Percentiles rank a stretch among this genome's conserved stretches.
phyloP scores from a whole-genome alignment of 2,888 invertebrate species.

The Campoplex nolae region DNA sequence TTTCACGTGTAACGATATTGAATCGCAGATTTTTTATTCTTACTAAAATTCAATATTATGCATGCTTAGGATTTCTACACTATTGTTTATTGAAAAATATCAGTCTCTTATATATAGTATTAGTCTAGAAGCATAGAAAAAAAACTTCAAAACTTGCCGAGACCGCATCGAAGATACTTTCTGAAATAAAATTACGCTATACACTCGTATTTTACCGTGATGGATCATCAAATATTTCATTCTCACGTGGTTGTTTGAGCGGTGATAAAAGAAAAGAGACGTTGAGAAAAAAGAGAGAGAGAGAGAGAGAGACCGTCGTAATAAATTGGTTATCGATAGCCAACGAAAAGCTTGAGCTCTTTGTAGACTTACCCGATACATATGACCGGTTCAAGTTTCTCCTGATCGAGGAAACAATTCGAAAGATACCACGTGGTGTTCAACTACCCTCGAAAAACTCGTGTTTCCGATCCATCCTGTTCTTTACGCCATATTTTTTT shows the following conservation, averaged over 20 bases:
- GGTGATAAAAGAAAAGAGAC: background rate
- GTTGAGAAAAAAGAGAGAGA: background rate
- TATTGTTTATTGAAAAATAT: background rate
- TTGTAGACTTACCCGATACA: background rate
- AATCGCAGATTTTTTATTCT: background rate
- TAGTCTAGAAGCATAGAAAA: no score
- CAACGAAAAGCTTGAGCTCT: constrained; percentile 8
- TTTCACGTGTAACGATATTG: background rate
- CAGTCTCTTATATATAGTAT: no score
- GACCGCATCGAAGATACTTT: background rate
- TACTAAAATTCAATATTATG: background rate
- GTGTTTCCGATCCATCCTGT: no score
- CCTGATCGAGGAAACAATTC: no score
- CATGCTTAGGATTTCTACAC: background rate
- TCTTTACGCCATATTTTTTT: no score
- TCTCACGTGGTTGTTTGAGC: background rate
- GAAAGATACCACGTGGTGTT: no score
- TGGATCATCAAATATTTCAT: constrained; percentile 59
- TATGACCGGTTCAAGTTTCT: no score
- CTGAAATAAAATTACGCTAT: constrained; percentile 47
- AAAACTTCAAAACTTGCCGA: background rate
- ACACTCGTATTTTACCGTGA: constrained; percentile 47
- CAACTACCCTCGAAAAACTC: no score
- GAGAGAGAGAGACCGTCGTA: constrained; percentile 22
- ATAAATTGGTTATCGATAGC: constrained; percentile 64